phyloP scores from a whole-genome alignment of 2,797 vertebrate species.

The Bucorvus abyssinicus region DNA sequence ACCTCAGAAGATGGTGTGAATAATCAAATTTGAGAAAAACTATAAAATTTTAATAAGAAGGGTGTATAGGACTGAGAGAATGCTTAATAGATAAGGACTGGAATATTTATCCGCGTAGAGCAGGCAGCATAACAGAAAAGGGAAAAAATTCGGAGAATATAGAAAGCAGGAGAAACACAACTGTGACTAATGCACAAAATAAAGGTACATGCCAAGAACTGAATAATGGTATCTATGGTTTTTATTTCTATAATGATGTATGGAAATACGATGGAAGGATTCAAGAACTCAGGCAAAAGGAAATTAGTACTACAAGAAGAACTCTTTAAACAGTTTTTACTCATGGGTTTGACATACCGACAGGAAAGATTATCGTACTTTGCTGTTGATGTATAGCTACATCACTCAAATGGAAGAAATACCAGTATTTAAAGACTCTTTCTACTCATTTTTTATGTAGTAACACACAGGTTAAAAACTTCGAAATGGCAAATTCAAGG shows the following conservation, averaged over 20 bases:
- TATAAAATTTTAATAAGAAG: not conserved
- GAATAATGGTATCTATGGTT: not conserved
- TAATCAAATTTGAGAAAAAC: not conserved
- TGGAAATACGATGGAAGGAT: not conserved
- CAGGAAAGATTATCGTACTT: not conserved
- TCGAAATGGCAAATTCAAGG: not conserved
- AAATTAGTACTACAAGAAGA: not conserved
- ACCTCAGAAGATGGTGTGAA: not conserved
- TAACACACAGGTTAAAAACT: not conserved
- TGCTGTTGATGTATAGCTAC: not conserved
- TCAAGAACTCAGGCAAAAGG: not conserved
- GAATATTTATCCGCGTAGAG: not conserved
- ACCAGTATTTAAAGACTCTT: not conserved
- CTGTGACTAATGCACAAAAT: not conserved
- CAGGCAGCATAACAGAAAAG: not conserved
- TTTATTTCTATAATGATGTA: not conserved
- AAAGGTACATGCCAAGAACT: not conserved
- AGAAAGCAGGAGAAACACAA: not conserved
- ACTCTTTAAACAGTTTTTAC: not conserved
- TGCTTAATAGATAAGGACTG: not conserved
- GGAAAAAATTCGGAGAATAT: not conserved
- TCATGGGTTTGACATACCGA: not conserved
- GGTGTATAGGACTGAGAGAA: not conserved
- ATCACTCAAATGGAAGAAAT: not conserved
- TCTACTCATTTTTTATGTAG: not conserved